A percentile compares a stretch with the other conserved stretches of the same genome.
Evolutionary conservation across 2,113 vertebrate genomes (phyloP).

Genomic region (Hippocampus mohnikei): DNA sequence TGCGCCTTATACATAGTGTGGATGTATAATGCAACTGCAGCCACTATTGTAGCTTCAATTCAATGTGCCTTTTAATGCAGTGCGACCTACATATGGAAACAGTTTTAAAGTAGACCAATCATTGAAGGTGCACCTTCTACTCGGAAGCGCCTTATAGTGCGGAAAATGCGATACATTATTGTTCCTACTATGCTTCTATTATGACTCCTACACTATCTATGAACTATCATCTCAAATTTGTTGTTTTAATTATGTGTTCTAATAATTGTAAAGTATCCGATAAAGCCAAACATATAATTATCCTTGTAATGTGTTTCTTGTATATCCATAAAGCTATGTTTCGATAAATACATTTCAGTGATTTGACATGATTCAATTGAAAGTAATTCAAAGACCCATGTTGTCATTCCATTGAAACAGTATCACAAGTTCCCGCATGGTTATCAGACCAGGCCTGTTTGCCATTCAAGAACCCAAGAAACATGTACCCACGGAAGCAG

Average conservation of each 20-base stretch:
- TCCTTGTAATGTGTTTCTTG: not conserved
- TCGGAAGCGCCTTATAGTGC: too few relatives aligned
- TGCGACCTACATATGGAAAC: too few relatives aligned
- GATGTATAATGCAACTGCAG: too few relatives aligned
- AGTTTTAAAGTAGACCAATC: too few relatives aligned
- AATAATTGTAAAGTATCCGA: not conserved
- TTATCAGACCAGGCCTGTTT: slow-evolving; percentile 15
- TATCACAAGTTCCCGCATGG: slow-evolving; percentile 11
- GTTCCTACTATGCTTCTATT: too few relatives aligned
- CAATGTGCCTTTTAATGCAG: too few relatives aligned
- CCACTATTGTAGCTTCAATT: too few relatives aligned
- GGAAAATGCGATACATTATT: too few relatives aligned
- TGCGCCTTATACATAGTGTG: too few relatives aligned
- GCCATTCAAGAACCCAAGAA: not conserved
- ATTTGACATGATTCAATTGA: not conserved
- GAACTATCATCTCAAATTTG: not conserved
- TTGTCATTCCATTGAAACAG: not conserved
- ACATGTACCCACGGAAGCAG: slow-evolving; percentile 27
- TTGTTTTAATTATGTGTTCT: not conserved
- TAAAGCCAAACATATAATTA: not conserved
- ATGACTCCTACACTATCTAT: too few relatives aligned
- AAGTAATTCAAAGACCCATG: not conserved
- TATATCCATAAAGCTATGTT: not conserved
- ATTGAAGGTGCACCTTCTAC: too few relatives aligned
- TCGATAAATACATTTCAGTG: not conserved